Base-by-base conservation (phyloP, 2,113 vertebrate genomes). In the Grallaria varia region DNA sequence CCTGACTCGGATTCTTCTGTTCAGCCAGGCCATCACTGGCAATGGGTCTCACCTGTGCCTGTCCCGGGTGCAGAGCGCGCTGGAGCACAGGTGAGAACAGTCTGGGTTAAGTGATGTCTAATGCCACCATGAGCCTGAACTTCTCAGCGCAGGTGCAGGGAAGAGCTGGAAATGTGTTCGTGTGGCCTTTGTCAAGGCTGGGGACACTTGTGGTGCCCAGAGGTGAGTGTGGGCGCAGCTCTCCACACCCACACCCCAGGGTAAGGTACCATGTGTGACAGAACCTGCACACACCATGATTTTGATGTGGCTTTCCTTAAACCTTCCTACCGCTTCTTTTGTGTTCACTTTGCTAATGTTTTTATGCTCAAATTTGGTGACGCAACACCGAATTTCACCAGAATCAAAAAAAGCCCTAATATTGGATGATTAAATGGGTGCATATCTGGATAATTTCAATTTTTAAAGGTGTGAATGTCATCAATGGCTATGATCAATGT, bases 211-310 rank as follows among this genome's bases (percentile, higher is more conserved):
- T 23, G 28, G 11, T 1, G 10, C 18, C 8, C 23, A 1, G 3
- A 10, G n/a, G 18, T 10, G 30, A 50, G 15, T 37, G 14, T 7
- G 0, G 25, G 22, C 11, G 0, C 7, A 1, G 0, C 3, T 33
- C 42, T 47, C 19, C 10, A 10, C 5, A 2, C 0, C 58, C 13
- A 7, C 18, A 21, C 52, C 5, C 25, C 4, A 0, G 30, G 58
- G 44, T 35, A 73, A 82, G 59, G 35, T 16, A 6, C 7, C 2
- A 2, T 0, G 1, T 6, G 24, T 28, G 49, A n/a, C 25, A 28
- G 35, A 37, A 37, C 12, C 18, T 35, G 35, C 22, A 4, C 4
- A 4, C 21, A 9, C 14, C 33, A 22, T 17, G 10, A 42, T 52
- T 63, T 17, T n/a, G 19, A 11, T 39, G 37, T 27, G 50, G 14